A percentile compares a stretch with the other conserved stretches of the same genome.
These are phyloP conservation scores for Epizoanthus ramosus DNA, from an alignment of 92 coral and sea anemone species.

Conservation along the genomic window DNA sequence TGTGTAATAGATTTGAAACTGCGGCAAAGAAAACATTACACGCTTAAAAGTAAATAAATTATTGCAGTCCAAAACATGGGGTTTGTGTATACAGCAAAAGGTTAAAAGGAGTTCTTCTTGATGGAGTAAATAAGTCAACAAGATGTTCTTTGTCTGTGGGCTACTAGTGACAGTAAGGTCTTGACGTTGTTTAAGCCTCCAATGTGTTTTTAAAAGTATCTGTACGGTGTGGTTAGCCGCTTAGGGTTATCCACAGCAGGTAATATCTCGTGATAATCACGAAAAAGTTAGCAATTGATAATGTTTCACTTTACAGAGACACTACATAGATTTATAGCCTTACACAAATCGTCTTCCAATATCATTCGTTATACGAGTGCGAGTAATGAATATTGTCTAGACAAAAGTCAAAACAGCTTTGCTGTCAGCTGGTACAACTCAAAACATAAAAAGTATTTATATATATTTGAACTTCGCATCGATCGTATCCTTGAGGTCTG, in stretches of 20 bases:
- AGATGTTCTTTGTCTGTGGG: no score
- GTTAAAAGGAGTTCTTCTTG: neutral
- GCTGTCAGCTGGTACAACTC: no score
- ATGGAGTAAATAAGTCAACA: conserved; percentile 4
- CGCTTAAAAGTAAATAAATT: neutral
- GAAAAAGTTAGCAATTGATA: neutral
- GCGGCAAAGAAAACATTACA: neutral
- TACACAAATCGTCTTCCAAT: no score
- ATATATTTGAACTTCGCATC: no score
- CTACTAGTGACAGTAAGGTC: neutral
- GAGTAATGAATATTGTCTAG: no score
- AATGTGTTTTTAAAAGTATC: neutral
- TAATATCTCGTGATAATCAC: neutral
- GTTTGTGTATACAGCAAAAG: conserved; percentile 1
- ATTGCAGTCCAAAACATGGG: neutral
- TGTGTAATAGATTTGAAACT: neutral
- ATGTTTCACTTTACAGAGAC: no score
- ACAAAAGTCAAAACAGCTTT: no score
- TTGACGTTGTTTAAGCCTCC: neutral
- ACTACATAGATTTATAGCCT: neutral
- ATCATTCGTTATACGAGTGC: no score
- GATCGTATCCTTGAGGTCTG: no score
- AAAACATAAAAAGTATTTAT: no score
- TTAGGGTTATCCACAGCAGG: conserved; percentile 19
- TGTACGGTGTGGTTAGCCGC: neutral